Conservation (phyloP, 2,888 invertebrate species). For the Cremastinae sp. region DNA sequence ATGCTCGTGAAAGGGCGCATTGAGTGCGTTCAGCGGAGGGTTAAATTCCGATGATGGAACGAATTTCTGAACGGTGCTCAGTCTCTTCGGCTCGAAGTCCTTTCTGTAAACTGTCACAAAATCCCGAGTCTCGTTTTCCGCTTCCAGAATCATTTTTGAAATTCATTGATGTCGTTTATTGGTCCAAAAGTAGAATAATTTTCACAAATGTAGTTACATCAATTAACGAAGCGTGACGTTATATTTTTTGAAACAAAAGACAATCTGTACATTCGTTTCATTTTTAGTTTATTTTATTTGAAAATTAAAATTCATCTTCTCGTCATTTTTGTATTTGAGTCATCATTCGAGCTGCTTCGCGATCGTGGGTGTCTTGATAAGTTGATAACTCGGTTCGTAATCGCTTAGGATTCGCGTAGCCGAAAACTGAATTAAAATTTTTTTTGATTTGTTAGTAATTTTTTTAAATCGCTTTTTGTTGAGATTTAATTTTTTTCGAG, state of each 20-base stretch:
- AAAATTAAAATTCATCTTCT: too few relatives aligned
- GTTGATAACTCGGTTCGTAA: slow-evolving; percentile 66
- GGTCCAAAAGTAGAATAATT: background rate
- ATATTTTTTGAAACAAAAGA: slow-evolving; percentile 1
- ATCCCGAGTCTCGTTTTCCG: slow-evolving; percentile 71
- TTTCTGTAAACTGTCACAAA: slow-evolving; percentile 70
- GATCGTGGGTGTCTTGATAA: slow-evolving; percentile 70
- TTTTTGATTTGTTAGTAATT: background rate
- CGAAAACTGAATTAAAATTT: slow-evolving; percentile 65
- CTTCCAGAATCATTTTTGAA: slow-evolving; percentile 67
- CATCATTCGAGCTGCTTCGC: slow-evolving; percentile 70
- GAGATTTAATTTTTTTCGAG: slow-evolving; percentile 17
- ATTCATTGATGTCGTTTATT: background rate
- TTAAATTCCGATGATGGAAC: slow-evolving; percentile 48
- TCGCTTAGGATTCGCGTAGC: slow-evolving; percentile 67
- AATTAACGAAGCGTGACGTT: too few relatives aligned
- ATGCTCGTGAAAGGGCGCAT: slow-evolving; percentile 65
- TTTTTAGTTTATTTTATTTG: too few relatives aligned
- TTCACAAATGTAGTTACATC: background rate
- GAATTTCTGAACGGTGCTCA: slow-evolving; percentile 32
- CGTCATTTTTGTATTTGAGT: slow-evolving; percentile 32
- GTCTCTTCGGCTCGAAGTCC: slow-evolving; percentile 63
- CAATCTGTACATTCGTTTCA: too few relatives aligned
- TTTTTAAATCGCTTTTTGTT: background rate
- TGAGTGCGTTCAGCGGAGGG: slow-evolving; percentile 64